A percentile compares a stretch with the other conserved stretches of the same genome.
These are phyloP conservation scores for Agrenia bidenticulata DNA, from an alignment of 2,888 invertebrate species.

Conservation along the genomic window DNA sequence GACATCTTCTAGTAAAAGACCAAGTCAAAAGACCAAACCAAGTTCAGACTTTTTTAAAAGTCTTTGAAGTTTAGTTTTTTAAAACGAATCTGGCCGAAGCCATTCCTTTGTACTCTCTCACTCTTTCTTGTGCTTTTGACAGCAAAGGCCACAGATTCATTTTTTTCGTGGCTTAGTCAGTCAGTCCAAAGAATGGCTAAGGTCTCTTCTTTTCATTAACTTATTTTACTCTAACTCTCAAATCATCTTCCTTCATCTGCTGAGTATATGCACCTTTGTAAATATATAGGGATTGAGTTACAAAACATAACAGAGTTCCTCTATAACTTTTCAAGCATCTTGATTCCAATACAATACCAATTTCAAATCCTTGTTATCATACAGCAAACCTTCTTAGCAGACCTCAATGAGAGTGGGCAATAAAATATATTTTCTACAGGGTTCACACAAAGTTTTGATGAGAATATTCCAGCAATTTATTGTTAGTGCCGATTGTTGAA, in stretches of 20 bases:
- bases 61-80: neutral
- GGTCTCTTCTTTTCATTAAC: conserved; percentile 17
- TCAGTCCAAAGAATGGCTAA: conserved; percentile 11
- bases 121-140: conserved; percentile 10
- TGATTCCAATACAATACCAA: too few species aligned
- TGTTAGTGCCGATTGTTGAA: too few species aligned
- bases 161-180: conserved; percentile 14
- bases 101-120: conserved; percentile 16
- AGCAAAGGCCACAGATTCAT: conserved; percentile 29
- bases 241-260: conserved; percentile 7
- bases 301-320: too few species aligned
- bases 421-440: too few species aligned
- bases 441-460: too few species aligned
- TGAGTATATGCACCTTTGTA: too few species aligned
- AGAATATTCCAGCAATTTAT: too few species aligned
- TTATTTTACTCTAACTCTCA: conserved; percentile 11
- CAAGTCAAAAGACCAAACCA: conserved; percentile 6
- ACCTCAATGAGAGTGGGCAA: too few species aligned
- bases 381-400: too few species aligned
- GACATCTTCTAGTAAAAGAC: neutral
- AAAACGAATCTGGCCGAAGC: conserved; percentile 3
- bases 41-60: conserved; percentile 8
- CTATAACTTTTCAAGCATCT: too few species aligned
- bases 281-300: too few species aligned
- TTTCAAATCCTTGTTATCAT: too few species aligned